Percentiles rank a stretch among this genome's conserved stretches.
Conservation (phyloP, 2,797 vertebrate species). For the Pelobates cultripes region DNA sequence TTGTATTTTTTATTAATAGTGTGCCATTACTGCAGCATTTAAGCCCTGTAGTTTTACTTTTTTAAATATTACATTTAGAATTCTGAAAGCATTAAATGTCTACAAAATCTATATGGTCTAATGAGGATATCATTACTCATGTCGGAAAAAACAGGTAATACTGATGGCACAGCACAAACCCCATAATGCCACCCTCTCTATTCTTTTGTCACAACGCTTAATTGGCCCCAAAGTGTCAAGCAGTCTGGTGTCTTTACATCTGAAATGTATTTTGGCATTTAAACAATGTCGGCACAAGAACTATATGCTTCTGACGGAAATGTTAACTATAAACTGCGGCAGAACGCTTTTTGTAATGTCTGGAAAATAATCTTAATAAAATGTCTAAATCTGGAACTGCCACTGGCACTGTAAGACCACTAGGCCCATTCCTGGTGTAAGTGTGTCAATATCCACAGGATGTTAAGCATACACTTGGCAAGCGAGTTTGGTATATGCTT, state of each 20-base stretch:
- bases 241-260: not conserved
- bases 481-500: slow-evolving; percentile 5
- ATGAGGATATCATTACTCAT: not conserved
- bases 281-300: not conserved
- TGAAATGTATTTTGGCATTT: slow-evolving; percentile 21
- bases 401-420: slow-evolving; percentile 21
- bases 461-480: slow-evolving; percentile 48
- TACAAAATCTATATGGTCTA: slow-evolving; percentile 2
- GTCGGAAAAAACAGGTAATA: not conserved
- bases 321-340: slow-evolving; percentile 16
- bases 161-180: slow-evolving; percentile 1
- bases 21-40: too few relatives aligned
- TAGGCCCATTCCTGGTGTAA: slow-evolving; percentile 28
- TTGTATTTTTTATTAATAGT: too few relatives aligned
- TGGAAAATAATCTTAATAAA: slow-evolving; percentile 41
- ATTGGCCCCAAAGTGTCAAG: not conserved
- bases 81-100: too few relatives aligned
- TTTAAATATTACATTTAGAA: too few relatives aligned
- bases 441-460: slow-evolving; percentile 50
- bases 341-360: slow-evolving; percentile 27
- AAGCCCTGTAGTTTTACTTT: too few relatives aligned
- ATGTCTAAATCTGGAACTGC: slow-evolving; percentile 28
- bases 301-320: slow-evolving; percentile 3
- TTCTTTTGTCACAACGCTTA: not conserved
- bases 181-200: not conserved